Evolutionary conservation across 1,140 invertebrate species (phyloP), one percentile per base, ranked within the genome.

Genomic region (Drosophila azteca): DNA sequence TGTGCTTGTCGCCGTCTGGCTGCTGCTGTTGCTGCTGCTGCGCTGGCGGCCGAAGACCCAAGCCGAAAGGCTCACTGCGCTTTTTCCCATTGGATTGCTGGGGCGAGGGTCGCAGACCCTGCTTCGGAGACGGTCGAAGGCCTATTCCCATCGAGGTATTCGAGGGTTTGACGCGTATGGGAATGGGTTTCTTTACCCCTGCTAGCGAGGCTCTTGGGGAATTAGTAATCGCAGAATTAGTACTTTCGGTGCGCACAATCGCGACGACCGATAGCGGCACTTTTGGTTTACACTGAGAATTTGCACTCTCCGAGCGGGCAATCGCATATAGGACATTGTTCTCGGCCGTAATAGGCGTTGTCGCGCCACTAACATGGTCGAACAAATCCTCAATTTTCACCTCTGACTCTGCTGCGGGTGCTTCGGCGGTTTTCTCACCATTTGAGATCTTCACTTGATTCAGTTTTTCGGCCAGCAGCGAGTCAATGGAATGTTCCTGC

Each of bases 291-390:
- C 39, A 50, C 6, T 76, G 55, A 1, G 88, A 89, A 8, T 73
- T 83, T 31, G 84, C 70, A 51, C 89, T 90, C 45, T 79, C 80
- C 1, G 90, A 84, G 3, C 90, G 71, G 41, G 77, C 90, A 45
- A 91, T 91, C 24, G 90, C 85, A 39, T 90, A 90, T 9, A 91
- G 29, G 1, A 91, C 83, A 76, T 91, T 91, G 22, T 91, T 91
- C 13, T 81, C 72, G 3, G 59, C 54, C 0, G 85, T 90, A n/a
- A 91, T 91, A 0, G 90, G 85, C 6, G 85, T 85, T 6, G 62
- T 74, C 1, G 52, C 41, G 4, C 81, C 63, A 24, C 72, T 76
- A 2, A 52, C 50, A 13, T 75, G 68, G 24, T 66, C 52, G 2
- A 76, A 57, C n/a, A 69, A 4, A 3, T 31, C 11, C 53, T 20